Conservation (phyloP, 2,888 invertebrate genomes). For the Macrosiphum euphorbiae region DNA sequence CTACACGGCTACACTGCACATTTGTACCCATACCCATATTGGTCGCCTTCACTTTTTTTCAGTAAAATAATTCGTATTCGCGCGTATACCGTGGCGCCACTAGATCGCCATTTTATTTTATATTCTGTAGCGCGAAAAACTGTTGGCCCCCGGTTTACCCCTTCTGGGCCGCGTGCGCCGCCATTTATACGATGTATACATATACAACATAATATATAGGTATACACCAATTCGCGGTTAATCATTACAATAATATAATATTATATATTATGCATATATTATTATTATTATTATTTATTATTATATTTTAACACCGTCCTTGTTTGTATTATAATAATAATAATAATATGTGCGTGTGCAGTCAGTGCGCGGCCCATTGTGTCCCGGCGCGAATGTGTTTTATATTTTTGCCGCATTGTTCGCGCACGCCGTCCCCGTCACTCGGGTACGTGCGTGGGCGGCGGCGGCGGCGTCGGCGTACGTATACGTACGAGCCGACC, state of each 20-base stretch:
- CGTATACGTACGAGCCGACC: slow-evolving; percentile 60
- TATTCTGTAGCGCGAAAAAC: not conserved
- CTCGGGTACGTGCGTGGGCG: slow-evolving; percentile 24
- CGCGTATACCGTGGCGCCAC: not conserved
- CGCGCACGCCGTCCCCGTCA: not conserved
- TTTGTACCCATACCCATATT: not conserved
- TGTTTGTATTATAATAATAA: slow-evolving; percentile 4
- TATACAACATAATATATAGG: too few relatives aligned
- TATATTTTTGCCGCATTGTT: slow-evolving; percentile 25
- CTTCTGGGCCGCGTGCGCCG: not conserved
- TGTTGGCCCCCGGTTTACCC: not conserved
- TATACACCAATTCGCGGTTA: slow-evolving; percentile 8
- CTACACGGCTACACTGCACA: not conserved
- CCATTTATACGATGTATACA: not conserved
- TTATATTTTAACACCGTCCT: not conserved
- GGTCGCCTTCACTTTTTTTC: not conserved
- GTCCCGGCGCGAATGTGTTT: not conserved
- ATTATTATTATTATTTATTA: not conserved
- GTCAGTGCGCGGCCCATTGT: not conserved
- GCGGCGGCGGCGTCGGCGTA: not conserved
- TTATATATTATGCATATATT: not conserved
- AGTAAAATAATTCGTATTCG: not conserved
- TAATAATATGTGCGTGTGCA: not conserved
- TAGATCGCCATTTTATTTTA: slow-evolving; percentile 30
- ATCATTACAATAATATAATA: not conserved